Conservation (phyloP, 2,888 invertebrate species). For the Cynaeus angustus region DNA sequence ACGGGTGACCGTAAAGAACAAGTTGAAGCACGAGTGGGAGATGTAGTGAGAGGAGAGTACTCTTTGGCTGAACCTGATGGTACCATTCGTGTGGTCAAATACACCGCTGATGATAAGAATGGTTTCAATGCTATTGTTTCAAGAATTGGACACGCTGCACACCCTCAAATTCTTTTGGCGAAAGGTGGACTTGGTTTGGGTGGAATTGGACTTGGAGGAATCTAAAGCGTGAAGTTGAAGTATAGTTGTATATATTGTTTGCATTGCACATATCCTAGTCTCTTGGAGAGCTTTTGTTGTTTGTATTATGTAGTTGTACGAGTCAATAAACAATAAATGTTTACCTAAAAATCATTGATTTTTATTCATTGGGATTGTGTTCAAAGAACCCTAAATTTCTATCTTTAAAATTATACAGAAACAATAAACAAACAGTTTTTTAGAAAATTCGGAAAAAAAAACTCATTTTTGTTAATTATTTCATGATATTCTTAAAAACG, state of each 20-base stretch:
- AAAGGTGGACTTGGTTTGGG: slow-evolving; percentile 9
- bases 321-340: slow-evolving; percentile 26
- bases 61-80: slow-evolving; percentile 54
- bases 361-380: neutral
- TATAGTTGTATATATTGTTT: neutral
- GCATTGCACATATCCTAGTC: slow-evolving; percentile 13
- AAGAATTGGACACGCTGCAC: slow-evolving; percentile 77
- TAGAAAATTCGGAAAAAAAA: too few relatives aligned
- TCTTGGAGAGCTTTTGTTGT: slow-evolving; percentile 24
- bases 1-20: slow-evolving; percentile 59
- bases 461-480: too few relatives aligned
- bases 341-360: neutral
- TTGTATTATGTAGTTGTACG: slow-evolving; percentile 7
- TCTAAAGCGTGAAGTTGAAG: neutral
- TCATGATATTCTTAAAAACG: too few relatives aligned
- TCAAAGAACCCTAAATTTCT: neutral
- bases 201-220: slow-evolving; percentile 17
- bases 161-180: slow-evolving; percentile 37
- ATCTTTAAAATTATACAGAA: too few relatives aligned
- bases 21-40: slow-evolving; percentile 54
- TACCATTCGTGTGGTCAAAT: slow-evolving; percentile 63
- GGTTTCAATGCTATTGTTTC: slow-evolving; percentile 76
- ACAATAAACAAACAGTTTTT: too few relatives aligned
- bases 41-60: slow-evolving; percentile 54
- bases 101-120: slow-evolving; percentile 64